Evolutionary conservation across 2,888 invertebrate species (phyloP), one percentile per base, ranked within the genome.

Genomic region (Adineta ricciae): DNA sequence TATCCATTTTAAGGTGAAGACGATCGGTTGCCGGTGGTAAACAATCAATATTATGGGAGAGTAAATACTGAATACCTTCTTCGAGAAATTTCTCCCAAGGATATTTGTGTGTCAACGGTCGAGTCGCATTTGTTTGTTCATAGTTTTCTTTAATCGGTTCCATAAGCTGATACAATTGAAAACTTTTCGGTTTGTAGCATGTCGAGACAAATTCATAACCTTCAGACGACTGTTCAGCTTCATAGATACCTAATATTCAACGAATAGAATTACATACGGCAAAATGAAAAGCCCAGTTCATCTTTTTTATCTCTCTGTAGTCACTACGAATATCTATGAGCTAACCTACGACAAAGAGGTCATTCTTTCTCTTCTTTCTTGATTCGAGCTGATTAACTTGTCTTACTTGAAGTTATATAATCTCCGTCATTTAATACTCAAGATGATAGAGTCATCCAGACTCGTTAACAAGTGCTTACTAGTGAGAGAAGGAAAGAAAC

Each of bases 61-160:
- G 89, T 32, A 94, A 89, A 82, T 91, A 90, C 84, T 92, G 91
- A 83, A 93, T 90, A 87, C 95, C 96, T 90, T 95, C 94, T 84
- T 92, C 92, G 84, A 96, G 92, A 89, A 94, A 95, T 3, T 92
- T 91, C 87, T 94, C 93, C 96, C 96, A 97, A 0, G 94, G 93
- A 56, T 85, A 85, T 52, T 72, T 49, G 36, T 73, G 41, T 24
- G 83, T 52, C 32, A 50, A 52, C 41, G 54, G 14, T 36, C 64
- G 64, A 41, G 41, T 41, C n/a, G 3, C 24, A 41, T 41, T 24
- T 41, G 78, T 72, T 46, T 83, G 85, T n/a, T 85, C 38, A 84
- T 85, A 85, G 8, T 46, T 64, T n/a, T 84, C 54, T 41, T 73
- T 50, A 5, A 85, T 85, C 14, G 52, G 41, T 38, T 83, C 24